These are phyloP conservation scores for Marasmarcha lunaedactyla DNA, from an alignment of 2,888 invertebrate species.

Conservation along the genomic window DNA sequence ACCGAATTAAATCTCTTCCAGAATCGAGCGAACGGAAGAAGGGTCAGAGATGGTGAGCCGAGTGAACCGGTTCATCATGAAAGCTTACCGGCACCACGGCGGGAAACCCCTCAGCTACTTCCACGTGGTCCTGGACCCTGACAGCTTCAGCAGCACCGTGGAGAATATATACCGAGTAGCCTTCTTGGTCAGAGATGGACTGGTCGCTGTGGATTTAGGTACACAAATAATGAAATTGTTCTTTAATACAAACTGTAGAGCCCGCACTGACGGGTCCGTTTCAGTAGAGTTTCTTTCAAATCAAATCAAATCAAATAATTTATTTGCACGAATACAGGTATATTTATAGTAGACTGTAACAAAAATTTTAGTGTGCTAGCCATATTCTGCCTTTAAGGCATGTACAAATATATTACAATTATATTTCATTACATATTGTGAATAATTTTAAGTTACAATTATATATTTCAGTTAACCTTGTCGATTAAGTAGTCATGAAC, in stretches of 20 bases:
- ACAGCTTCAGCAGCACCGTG: conserved; percentile 69
- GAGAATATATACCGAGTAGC: conserved; percentile 76
- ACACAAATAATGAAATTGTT: conserved; percentile 2
- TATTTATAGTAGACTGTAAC: too few relatives aligned
- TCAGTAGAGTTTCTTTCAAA: background rate
- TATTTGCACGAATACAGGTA: too few relatives aligned
- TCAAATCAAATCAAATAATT: too few relatives aligned
- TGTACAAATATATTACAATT: too few relatives aligned
- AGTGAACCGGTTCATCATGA: conserved; percentile 52
- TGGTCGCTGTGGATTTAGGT: conserved; percentile 60
- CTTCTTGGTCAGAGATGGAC: conserved; percentile 71
- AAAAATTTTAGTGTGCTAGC: too few relatives aligned
- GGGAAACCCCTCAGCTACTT: conserved; percentile 66
- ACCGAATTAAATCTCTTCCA: too few relatives aligned
- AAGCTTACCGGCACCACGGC: conserved; percentile 39
- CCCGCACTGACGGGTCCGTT: too few relatives aligned
- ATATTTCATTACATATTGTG: too few relatives aligned
- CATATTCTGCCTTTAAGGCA: too few relatives aligned
- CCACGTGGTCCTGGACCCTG: conserved; percentile 69
- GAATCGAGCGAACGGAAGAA: conserved; percentile 63
- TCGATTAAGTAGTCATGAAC: too few relatives aligned
- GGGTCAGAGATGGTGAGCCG: conserved; percentile 67
- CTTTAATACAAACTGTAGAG: background rate
- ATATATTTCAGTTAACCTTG: too few relatives aligned
- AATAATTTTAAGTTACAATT: too few relatives aligned